Base-by-base conservation (phyloP, 2,113 vertebrate species). In the Pithys albifrons region DNA sequence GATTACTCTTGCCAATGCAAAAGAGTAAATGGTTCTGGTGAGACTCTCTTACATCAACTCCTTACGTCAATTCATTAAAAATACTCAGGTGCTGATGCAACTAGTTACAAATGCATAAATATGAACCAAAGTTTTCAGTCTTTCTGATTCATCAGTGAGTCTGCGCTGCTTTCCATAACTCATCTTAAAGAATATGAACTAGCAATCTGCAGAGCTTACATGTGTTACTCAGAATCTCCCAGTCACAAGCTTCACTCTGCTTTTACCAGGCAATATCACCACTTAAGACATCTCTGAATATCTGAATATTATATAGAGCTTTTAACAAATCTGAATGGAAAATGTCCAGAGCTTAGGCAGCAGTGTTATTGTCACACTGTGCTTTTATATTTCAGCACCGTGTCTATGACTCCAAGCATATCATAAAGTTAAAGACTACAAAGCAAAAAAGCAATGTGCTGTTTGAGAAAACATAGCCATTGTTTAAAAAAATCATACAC, bases 191-290 rank as follows among this genome's bases (percentile, higher is more conserved):
- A 69, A 52, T 64, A 20, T 2, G 0, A 81, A 71, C 45, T 19
- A 79, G 31, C 14, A 35, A 33, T 22, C 23, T 31, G 33, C 37
- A 1, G 2, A 65, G 25, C 1, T 85, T 61, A 35, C 0, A 0
- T 10, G 25, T 67, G 51, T 19, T 69, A 22, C 33, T 77, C 48
- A 86, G 48, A 77, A 43, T 29, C 28, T 35, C 14, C 27, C 0
- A 1, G 41, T 71, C 19, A 29, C 14, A 10, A 43, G 37, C 11
- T 65, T 72, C 71, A 73, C 10, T 57, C 19, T 15, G 9, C 28
- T 75, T 41, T 72, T 48, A 67, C n/a, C 52, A 72, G 28, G 37
- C 0, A 12, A 31, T 70, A 64, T 37, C 46, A 58, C 5, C 29
- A 66, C 15, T 14, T 62, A 78, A 73, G 39, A 64, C 10, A 79